A percentile compares a stretch with the other conserved stretches of the same genome.
Conservation (phyloP, 2,113 vertebrate genomes). For the Pterophyllum scalare region DNA sequence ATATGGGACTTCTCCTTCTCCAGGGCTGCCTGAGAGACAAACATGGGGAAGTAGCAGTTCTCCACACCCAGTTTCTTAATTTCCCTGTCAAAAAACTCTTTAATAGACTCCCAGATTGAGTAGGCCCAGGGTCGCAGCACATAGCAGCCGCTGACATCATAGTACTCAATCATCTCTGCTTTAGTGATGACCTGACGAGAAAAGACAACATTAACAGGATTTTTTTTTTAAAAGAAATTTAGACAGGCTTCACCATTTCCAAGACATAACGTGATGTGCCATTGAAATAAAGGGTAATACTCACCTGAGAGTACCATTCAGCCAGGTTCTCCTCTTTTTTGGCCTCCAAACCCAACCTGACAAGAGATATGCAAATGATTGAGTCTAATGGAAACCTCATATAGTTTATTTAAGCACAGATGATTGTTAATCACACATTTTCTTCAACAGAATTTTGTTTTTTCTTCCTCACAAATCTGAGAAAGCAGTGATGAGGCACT, state of each 20-base stretch:
- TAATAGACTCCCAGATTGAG: constrained; percentile 94
- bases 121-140: constrained; percentile 95
- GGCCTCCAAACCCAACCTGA: constrained; percentile 93
- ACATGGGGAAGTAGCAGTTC: constrained; percentile 99
- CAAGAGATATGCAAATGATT: background rate
- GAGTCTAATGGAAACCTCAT: background rate
- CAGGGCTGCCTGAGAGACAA: constrained; percentile 94
- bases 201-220: background rate
- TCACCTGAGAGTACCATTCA: constrained; percentile 97
- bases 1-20: constrained; percentile 96
- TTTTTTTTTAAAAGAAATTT: background rate
- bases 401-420: background rate
- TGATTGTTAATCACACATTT: rapidly evolving
- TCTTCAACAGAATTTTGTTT: rapidly evolving
- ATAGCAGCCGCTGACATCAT: constrained; percentile 97
- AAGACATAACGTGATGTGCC: background rate
- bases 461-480: background rate
- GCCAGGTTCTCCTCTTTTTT: constrained; percentile 97
- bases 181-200: constrained; percentile 94
- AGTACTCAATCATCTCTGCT: constrained; percentile 98
- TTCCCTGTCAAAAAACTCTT: constrained; percentile 91
- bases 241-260: background rate
- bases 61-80: constrained; percentile 97
- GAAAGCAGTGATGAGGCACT: background rate
- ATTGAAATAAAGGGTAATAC: background rate